Conservation (phyloP, 2,888 invertebrate species). For the Eupithecia pulchellata region DNA sequence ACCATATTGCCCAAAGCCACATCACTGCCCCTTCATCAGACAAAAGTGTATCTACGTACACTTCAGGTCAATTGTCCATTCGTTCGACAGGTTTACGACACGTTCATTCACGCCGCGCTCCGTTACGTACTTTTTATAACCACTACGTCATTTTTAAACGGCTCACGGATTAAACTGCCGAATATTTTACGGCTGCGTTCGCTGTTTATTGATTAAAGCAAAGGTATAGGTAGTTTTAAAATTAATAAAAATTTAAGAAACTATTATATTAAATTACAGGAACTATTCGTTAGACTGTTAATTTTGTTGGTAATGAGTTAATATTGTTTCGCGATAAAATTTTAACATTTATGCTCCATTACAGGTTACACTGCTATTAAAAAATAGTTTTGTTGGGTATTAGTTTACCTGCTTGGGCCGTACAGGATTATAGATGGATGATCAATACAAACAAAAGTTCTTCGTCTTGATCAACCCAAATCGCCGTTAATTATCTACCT, state of each 20-base stretch:
- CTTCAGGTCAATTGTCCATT: constrained; percentile 63
- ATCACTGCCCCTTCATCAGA: neutral
- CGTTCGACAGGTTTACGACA: constrained; percentile 76
- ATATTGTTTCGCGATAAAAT: neutral
- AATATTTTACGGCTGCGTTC: constrained; percentile 25
- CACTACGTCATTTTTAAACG: constrained; percentile 75
- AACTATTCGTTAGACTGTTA: neutral
- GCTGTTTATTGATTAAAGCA: constrained; percentile 31
- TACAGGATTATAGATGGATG: no score
- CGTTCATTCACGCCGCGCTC: constrained; percentile 70
- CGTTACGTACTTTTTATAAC: constrained; percentile 77
- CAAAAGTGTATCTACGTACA: constrained; percentile 26
- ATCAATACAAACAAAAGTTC: no score
- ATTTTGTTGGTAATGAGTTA: neutral
- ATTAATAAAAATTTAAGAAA: neutral
- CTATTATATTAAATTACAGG: neutral
- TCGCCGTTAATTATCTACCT: no score
- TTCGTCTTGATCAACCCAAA: no score
- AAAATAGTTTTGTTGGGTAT: no score
- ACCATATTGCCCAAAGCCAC: neutral
- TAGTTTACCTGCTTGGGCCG: no score
- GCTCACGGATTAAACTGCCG: constrained; percentile 53
- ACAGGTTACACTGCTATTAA: no score
- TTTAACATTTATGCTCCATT: neutral
- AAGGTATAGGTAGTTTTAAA: constrained; percentile 10